Percentiles rank a stretch among this genome's conserved stretches.
Evolutionary conservation across 1,140 invertebrate species (phyloP).

Genomic region (Macrobrachium rosenbergii): DNA sequence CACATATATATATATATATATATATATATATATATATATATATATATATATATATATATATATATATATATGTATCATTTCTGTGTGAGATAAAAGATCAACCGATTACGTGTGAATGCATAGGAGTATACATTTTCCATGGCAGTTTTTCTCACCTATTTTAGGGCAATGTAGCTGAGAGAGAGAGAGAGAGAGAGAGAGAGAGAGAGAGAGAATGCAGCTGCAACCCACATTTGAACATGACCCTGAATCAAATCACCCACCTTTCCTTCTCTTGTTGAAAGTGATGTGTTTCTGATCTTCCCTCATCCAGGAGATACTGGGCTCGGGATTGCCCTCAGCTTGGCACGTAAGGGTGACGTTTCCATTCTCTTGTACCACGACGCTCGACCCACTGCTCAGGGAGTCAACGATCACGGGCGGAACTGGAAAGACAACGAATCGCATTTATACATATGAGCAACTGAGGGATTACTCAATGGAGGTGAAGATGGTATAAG

Average conservation of each 20-base stretch:
- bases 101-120: no score
- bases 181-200: not conserved
- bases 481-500: not conserved
- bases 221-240: not conserved
- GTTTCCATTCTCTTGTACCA: constrained; percentile 92
- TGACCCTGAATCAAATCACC: not conserved
- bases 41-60: not conserved
- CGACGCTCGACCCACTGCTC: constrained; percentile 85
- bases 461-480: not conserved
- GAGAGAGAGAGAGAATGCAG: not conserved
- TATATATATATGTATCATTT: not conserved
- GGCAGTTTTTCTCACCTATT: no score
- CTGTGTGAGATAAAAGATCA: no score
- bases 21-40: constrained; percentile 1
- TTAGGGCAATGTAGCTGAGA: not conserved
- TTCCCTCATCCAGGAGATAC: constrained; percentile 88
- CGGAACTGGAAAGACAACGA: constrained; percentile 71
- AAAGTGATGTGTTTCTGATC: constrained; percentile 81
- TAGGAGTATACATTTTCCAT: no score
- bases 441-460: no score
- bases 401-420: constrained; percentile 91
- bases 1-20: constrained; percentile 15
- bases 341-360: constrained; percentile 90
- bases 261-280: constrained; percentile 62
- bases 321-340: constrained; percentile 82